phyloP scores from a whole-genome alignment of 2,888 invertebrate species.

The Drosophila seclusa region DNA sequence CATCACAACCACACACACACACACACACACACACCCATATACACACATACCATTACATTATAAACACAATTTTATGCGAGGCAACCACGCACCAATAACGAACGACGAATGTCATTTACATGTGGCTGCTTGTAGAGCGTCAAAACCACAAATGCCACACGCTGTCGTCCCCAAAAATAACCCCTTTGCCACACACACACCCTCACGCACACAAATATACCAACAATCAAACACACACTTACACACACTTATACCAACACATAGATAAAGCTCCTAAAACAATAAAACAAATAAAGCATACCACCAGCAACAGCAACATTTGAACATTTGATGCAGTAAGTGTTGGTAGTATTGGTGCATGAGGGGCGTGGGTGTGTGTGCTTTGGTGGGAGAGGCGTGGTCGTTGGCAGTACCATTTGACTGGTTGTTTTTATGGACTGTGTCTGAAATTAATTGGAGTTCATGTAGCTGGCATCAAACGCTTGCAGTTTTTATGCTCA shows the following conservation, averaged over 20 bases:
- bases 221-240: not conserved
- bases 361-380: constrained; percentile 1
- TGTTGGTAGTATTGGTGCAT: not conserved
- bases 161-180: constrained; percentile 51
- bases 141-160: constrained; percentile 80
- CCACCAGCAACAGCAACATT: constrained; percentile 57
- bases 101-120: constrained; percentile 81
- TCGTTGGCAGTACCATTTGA: constrained; percentile 53
- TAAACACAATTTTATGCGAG: constrained; percentile 73
- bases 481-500: constrained; percentile 59
- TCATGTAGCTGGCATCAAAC: constrained; percentile 68
- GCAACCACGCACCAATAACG: constrained; percentile 77
- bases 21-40: not conserved
- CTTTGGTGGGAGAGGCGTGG: constrained; percentile 1
- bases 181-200: not conserved
- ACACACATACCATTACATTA: constrained; percentile 27
- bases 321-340: constrained; percentile 68
- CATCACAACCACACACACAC: not conserved
- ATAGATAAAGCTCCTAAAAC: constrained; percentile 49
- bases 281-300: constrained; percentile 77
- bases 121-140: constrained; percentile 78
- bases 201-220: not conserved
- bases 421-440: constrained; percentile 76
- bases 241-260: constrained; percentile 1
- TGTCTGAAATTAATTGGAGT: constrained; percentile 78